Evolutionary conservation across 2,888 invertebrate species (phyloP).

Genomic region (Malthinus seriepunctatus): DNA sequence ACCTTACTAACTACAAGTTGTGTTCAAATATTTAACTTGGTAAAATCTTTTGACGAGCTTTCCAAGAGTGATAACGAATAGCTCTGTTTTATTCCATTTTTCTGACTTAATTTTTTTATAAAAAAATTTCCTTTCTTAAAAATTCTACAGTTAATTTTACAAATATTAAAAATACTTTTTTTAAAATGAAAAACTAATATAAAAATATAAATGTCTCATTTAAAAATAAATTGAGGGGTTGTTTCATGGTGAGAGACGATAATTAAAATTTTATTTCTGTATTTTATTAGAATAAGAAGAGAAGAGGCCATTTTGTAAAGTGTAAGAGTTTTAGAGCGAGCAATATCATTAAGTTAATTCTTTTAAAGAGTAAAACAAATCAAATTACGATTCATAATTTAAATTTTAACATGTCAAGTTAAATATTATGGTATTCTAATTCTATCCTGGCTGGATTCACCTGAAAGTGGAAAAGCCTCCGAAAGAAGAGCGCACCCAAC

Average conservation of each 20-base stretch:
- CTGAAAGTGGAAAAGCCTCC: conserved; percentile 33
- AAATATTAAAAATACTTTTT: not conserved
- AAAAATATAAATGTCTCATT: not conserved
- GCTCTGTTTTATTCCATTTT: conserved; percentile 12
- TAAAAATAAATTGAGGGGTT: not conserved
- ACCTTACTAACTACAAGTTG: conserved; percentile 42
- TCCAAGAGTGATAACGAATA: conserved; percentile 28
- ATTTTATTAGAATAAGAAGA: no score
- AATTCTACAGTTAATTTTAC: not conserved
- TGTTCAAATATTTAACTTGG: conserved; percentile 49
- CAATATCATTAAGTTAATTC: not conserved
- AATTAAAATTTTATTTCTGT: not conserved
- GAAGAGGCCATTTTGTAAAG: no score
- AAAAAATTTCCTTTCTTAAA: conserved; percentile 2
- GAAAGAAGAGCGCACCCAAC: conserved; percentile 29
- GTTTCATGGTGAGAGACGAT: not conserved
- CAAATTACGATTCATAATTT: conserved; percentile 31
- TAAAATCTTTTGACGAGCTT: conserved; percentile 40
- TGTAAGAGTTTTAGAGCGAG: not conserved
- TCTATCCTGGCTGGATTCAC: conserved; percentile 37
- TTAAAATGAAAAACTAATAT: not conserved
- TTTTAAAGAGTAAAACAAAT: conserved; percentile 20
- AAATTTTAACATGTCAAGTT: conserved; percentile 31
- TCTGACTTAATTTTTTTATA: conserved; percentile 14
- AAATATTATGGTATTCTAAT: conserved; percentile 32